A percentile compares a stretch with the other conserved stretches of the same genome.
Evolutionary conservation across 2,888 invertebrate species (phyloP).

Genomic region (Diadegma fenestrale): DNA sequence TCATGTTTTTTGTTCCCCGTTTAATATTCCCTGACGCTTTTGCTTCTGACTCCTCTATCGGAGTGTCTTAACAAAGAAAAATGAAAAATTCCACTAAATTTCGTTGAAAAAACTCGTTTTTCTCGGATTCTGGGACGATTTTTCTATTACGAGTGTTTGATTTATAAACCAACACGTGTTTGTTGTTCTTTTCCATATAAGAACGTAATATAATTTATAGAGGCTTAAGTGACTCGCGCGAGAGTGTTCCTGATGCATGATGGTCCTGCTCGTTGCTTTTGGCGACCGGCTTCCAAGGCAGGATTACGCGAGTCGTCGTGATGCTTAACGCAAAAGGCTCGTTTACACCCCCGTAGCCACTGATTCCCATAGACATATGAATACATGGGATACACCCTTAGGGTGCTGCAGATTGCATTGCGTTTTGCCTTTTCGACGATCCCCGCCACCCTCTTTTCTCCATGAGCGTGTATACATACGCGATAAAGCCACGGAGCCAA

Average conservation of each 20-base stretch:
- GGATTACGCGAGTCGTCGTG: conserved; percentile 62
- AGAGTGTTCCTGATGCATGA: conserved; percentile 43
- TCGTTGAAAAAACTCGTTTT: background rate
- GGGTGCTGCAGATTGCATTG: conserved; percentile 63
- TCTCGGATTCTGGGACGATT: background rate
- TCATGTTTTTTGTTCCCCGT: background rate
- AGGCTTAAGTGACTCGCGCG: conserved; percentile 54
- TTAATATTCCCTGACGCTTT: background rate
- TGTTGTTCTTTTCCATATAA: background rate
- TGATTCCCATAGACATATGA: background rate
- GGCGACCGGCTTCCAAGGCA: conserved; percentile 63
- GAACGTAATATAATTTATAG: conserved; percentile 70
- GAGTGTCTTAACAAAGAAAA: background rate
- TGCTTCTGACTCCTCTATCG: background rate
- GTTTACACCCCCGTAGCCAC: conserved; percentile 57
- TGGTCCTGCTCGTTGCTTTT: conserved; percentile 21
- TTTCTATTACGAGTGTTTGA: background rate
- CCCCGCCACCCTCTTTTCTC: conserved; percentile 59
- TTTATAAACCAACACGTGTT: background rate
- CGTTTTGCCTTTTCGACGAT: conserved; percentile 67
- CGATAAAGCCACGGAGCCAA: conserved; percentile 62
- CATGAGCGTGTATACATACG: conserved; percentile 9
- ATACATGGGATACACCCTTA: conserved; percentile 54
- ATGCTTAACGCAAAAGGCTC: conserved; percentile 65
- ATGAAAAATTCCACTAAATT: no score